These are phyloP conservation scores for Ochotona curzoniae DNA, from an alignment of 2,113 vertebrate species.

Conservation along the genomic window DNA sequence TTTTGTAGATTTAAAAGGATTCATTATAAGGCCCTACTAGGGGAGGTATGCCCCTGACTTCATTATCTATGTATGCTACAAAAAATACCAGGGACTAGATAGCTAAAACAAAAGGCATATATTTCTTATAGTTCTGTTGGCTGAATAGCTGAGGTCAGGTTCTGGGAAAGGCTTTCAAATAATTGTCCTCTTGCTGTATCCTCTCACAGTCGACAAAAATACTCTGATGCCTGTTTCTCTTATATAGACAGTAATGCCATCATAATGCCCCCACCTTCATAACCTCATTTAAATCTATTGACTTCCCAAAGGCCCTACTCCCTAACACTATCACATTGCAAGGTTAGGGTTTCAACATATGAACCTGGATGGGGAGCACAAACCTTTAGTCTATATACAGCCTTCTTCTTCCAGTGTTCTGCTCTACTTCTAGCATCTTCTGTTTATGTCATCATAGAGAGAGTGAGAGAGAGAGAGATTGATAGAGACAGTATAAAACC, in stretches of 20 bases:
- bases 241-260: neutral
- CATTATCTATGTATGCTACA: neutral
- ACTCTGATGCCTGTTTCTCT: neutral
- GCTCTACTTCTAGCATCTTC: neutral
- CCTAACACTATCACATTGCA: neutral
- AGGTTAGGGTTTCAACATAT: neutral
- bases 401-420: neutral
- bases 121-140: neutral
- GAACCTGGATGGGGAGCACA: neutral
- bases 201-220: neutral
- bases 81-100: neutral
- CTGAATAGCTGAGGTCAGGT: neutral
- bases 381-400: neutral
- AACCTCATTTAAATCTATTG: neutral
- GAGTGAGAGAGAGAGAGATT: too few species aligned
- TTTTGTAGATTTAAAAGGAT: conserved; percentile 44
- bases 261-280: neutral
- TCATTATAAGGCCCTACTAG: neutral
- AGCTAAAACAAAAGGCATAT: neutral
- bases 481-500: too few species aligned
- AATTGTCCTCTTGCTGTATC: neutral
- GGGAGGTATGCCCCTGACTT: neutral
- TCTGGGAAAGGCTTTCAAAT: neutral
- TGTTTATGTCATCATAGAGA: neutral
- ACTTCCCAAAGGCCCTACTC: neutral